These are phyloP conservation scores for Leucoma salicis DNA, from an alignment of 2,888 invertebrate species.

Conservation along the genomic window DNA sequence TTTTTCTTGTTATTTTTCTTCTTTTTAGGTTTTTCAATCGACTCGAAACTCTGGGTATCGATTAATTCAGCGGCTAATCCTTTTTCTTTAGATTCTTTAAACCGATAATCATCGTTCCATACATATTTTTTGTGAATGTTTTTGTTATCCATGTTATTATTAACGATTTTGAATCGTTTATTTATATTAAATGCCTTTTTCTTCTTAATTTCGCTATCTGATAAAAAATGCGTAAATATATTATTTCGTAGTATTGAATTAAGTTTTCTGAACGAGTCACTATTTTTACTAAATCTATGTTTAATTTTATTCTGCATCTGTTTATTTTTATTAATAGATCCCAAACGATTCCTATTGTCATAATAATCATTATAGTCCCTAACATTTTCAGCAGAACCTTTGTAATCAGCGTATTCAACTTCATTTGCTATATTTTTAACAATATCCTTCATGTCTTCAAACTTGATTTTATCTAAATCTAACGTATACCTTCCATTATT, in stretches of 20 bases:
- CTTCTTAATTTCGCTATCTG: background rate
- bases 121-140: background rate
- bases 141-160: background rate
- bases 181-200: background rate
- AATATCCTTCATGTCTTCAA: background rate
- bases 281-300: background rate
- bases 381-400: background rate
- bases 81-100: background rate
- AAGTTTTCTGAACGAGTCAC: background rate
- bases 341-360: no score
- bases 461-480: constrained; percentile 3
- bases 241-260: background rate
- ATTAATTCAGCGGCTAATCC: background rate
- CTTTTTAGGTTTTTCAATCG: background rate
- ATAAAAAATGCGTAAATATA: background rate
- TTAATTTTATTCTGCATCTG: background rate
- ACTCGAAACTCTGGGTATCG: background rate
- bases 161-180: background rate
- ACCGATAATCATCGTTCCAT: background rate
- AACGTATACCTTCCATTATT: constrained; percentile 9
- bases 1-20: background rate
- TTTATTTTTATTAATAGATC: background rate
- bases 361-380: background rate
- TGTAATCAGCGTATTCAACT: background rate
- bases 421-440: background rate